Base-by-base conservation (phyloP, 2,113 vertebrate species). In the Indri indri region DNA sequence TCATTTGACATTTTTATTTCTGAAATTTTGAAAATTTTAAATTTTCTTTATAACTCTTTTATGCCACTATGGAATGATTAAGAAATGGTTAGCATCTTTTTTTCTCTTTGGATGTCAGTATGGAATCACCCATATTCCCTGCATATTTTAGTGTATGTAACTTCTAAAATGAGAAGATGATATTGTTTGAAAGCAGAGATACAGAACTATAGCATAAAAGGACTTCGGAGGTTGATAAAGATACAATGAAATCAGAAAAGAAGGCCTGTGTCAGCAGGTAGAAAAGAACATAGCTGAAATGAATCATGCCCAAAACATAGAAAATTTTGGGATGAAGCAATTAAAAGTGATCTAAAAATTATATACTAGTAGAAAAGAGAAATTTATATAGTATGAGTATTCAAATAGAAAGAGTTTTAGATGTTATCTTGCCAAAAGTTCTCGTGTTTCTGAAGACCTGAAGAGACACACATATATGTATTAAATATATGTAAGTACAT, bases 1-100 rank as follows among this genome's bases (percentile, higher is more conserved):
- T 92, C 25, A 94, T 92, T 66, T 97, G 61, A 76, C 12, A 91
- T 74, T 77, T 96, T 95, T 50, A 42, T 95, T 93, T 96, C 37
- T 94, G 47, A 85, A 93, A 95, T 70, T 77, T 57, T 52, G 6
- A 92, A 63, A 61, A 34, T 1, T 52, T 82, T 77, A 17, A 82
- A 45, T 83, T 82, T 86, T 73, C 61, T 47, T 77, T n/a, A 34
- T 61, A 57, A 77, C 3, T 82, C 18, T 90, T 83, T 92, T 37
- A 52, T 30, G 45, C 6, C 40, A 27, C 5, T 73, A 34, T 23
- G 8, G 6, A 65, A 57, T 80, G 14, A 82, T 70, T 66, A 52
- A 73, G 6, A 84, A 89, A 89, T 32, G 3, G 0, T 61, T 88
- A 12, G 4, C 16, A 0, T 59, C 57, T 54, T 80, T 6, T 3